Conservation (phyloP, 2,888 invertebrate species). For the Ochropacha duplaris region DNA sequence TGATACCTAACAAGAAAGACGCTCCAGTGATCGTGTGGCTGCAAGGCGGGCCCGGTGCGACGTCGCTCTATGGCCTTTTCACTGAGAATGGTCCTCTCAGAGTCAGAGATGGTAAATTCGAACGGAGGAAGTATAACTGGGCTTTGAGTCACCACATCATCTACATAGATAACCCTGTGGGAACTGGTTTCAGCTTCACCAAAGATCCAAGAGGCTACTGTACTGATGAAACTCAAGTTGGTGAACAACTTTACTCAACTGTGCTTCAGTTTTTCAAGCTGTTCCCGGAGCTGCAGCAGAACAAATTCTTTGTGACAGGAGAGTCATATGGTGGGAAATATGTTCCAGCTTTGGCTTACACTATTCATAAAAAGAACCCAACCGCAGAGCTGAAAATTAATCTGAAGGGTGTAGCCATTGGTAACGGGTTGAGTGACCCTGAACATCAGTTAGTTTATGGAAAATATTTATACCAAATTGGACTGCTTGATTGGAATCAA, state of each 20-base stretch:
- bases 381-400: slow-evolving; percentile 87
- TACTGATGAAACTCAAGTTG: slow-evolving; percentile 90
- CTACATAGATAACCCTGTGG: slow-evolving; percentile 97
- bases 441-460: slow-evolving; percentile 89
- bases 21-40: slow-evolving; percentile 92
- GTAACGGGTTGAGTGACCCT: slow-evolving; percentile 92
- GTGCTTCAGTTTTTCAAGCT: slow-evolving; percentile 92
- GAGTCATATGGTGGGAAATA: slow-evolving; percentile 94
- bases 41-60: slow-evolving; percentile 93
- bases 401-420: slow-evolving; percentile 87
- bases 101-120: slow-evolving; percentile 63
- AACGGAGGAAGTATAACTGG: slow-evolving; percentile 90
- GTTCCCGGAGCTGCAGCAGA: slow-evolving; percentile 88
- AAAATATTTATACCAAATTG: slow-evolving; percentile 91
- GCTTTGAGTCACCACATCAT: slow-evolving; percentile 89
- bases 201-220: slow-evolving; percentile 89
- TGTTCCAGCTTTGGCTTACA: slow-evolving; percentile 89
- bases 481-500: slow-evolving; percentile 86
- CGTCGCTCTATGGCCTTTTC: slow-evolving; percentile 91
- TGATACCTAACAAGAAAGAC: slow-evolving; percentile 70
- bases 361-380: slow-evolving; percentile 86
- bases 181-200: slow-evolving; percentile 96
- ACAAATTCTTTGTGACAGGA: slow-evolving; percentile 93
- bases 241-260: slow-evolving; percentile 89
- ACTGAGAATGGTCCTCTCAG: slow-evolving; percentile 91